Percentiles rank a stretch among this genome's conserved stretches.
These are phyloP conservation scores for Tenualosa ilisha DNA, from an alignment of 2,797 vertebrate genomes.

Conservation along the genomic window DNA sequence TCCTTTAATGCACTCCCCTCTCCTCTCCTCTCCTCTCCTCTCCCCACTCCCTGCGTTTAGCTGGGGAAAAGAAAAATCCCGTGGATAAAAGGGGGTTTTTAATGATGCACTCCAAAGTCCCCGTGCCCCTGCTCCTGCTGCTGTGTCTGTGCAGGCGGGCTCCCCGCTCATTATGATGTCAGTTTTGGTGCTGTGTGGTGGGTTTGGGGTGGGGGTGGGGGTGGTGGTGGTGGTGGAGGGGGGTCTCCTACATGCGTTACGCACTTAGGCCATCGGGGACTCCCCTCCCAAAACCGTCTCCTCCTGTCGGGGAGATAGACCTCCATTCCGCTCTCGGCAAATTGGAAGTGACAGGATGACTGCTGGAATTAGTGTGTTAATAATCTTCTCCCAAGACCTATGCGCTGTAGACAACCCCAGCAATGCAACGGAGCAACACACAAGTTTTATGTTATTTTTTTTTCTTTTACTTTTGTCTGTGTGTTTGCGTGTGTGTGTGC, in stretches of 20 bases:
- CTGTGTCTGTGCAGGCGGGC: not conserved
- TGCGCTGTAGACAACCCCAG: slow-evolving; percentile 26
- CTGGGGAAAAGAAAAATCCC: slow-evolving; percentile 38
- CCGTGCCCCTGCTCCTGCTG: not conserved
- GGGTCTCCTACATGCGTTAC: not conserved
- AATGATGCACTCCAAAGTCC: slow-evolving; percentile 47
- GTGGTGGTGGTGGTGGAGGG: not conserved
- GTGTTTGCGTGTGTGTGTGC: slow-evolving; percentile 17
- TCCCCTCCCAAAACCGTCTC: slow-evolving; percentile 29
- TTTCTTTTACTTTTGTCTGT: slow-evolving; percentile 31
- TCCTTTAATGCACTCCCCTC: slow-evolving; percentile 48
- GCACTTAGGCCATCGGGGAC: slow-evolving; percentile 18
- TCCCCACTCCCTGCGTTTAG: slow-evolving; percentile 39
- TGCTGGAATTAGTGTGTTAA: slow-evolving; percentile 55
- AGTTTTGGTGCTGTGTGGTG: not conserved
- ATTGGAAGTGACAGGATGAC: slow-evolving; percentile 50
- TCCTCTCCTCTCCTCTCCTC: not conserved
- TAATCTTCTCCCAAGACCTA: slow-evolving; percentile 46
- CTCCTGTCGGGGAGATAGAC: slow-evolving; percentile 29
- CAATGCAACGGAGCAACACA: slow-evolving; percentile 11
- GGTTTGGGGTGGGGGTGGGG: not conserved
- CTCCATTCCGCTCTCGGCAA: slow-evolving; percentile 42
- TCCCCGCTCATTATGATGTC: slow-evolving; percentile 15
- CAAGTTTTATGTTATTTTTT: slow-evolving; percentile 48
- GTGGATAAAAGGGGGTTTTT: slow-evolving; percentile 51